Evolutionary conservation across 2,888 invertebrate genomes (phyloP), one percentile per base, ranked within the genome.

Genomic region (Meta bourneti): DNA sequence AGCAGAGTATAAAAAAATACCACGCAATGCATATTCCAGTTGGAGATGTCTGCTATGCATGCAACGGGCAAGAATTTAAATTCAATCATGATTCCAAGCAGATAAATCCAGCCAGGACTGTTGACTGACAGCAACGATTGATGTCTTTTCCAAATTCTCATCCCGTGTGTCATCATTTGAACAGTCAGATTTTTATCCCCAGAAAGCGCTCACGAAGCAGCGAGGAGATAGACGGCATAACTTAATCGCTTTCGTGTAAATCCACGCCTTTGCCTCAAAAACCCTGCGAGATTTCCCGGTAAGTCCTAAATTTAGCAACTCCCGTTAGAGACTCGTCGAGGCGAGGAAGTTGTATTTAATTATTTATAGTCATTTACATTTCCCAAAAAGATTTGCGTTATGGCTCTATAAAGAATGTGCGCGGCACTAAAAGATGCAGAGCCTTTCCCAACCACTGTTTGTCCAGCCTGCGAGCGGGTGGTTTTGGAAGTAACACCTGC

Each of bases 341-440:
- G 4, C 78, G 20, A 54, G 13, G 20, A 8, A 19, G 20, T 79
- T n/a, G 11, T 79, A 54, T 54, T 52, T 79, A 79, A 79, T 79
- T n/a, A 79, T 79, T 79, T 49, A 79, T 79, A 79, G 52, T 54
- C 79, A 79, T 79, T 79, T 79, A 52, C 54, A 79, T 79, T 52
- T 79, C 54, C 79, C 20, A 19, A 79, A 78, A 54, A 9, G 20
- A 16, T 54, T 51, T 54, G 9, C n/a, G 54, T 79, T 79, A 19
- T 54, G 51, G 54, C 20, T 79, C 19, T 16, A 79, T 79, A 54
- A 54, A 79, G 52, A 79, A 79, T 52, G 79, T 79, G 20, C 13
- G 13, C 20, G 54, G 79, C 8, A 20, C 7, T 79, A 79, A 79
- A 79, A 54, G 54, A 20, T 20, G 54, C n/a, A 20, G 20, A 19